These are phyloP conservation scores for Microplitis demolitor DNA, from an alignment of 1,140 invertebrate species.

Conservation along the genomic window DNA sequence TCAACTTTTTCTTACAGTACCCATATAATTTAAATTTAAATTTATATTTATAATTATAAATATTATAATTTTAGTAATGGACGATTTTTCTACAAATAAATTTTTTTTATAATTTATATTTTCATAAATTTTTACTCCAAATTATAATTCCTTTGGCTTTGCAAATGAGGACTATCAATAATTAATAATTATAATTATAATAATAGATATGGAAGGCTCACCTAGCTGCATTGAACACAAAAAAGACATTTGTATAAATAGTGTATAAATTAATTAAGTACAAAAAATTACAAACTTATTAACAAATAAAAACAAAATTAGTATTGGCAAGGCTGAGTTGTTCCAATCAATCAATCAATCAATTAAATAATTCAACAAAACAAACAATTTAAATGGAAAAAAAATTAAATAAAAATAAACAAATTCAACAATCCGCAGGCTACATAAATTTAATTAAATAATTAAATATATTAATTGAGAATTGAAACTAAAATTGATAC, in stretches of 20 bases:
- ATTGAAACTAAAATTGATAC: background rate
- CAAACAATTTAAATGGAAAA: background rate
- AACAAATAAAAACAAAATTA: constrained; percentile 42
- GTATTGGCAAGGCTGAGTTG: constrained; percentile 59
- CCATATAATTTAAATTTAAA: too few relatives aligned
- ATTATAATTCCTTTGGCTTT: constrained; percentile 31
- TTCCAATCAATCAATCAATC: constrained; percentile 33
- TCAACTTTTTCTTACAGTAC: constrained; percentile 29
- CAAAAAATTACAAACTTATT: constrained; percentile 63
- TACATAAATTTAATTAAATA: background rate
- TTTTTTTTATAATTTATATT: background rate
- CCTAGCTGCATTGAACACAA: constrained; percentile 46
- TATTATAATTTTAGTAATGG: background rate
- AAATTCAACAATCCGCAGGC: background rate
- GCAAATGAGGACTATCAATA: constrained; percentile 33
- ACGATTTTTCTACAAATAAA: background rate
- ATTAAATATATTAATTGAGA: background rate
- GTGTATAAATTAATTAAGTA: constrained; percentile 62
- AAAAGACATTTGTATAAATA: constrained; percentile 49
- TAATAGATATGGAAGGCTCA: constrained; percentile 54
- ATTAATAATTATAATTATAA: too few relatives aligned
- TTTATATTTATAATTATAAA: background rate
- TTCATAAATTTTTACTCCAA: background rate
- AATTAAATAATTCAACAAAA: constrained; percentile 16
- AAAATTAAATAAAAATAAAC: constrained; percentile 2